Conservation (phyloP, 2,888 invertebrate genomes). For the Callosobruchus maculatus region DNA sequence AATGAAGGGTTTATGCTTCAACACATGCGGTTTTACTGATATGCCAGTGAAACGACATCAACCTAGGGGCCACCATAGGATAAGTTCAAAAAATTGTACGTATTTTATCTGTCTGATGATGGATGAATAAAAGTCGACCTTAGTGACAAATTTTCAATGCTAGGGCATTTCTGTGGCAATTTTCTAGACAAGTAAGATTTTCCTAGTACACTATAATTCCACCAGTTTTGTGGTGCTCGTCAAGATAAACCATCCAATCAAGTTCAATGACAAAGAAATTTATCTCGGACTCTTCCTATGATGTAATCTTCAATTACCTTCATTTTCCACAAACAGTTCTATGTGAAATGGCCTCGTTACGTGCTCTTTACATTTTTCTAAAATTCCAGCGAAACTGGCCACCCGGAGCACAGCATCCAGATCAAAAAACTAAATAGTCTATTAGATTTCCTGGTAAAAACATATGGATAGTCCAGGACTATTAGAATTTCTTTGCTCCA, state of each 20-base stretch:
- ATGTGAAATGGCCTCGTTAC: background rate
- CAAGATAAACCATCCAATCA: background rate
- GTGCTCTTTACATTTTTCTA: background rate
- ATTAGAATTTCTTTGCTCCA: background rate
- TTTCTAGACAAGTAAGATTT: background rate
- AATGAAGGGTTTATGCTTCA: no score
- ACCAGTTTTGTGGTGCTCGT: background rate
- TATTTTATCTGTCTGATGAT: no score
- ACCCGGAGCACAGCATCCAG: background rate
- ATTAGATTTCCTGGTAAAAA: background rate
- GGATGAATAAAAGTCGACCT: no score
- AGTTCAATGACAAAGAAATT: background rate
- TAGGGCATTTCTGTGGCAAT: background rate
- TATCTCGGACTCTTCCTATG: background rate
- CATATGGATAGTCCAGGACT: background rate
- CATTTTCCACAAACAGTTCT: background rate
- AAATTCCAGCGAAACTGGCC: background rate
- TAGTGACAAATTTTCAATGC: background rate
- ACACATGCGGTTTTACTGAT: no score
- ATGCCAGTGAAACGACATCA: no score
- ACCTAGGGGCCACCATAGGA: no score
- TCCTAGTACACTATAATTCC: background rate
- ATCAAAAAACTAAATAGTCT: background rate
- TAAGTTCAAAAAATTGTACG: no score
- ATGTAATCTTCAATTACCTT: background rate